These are phyloP conservation scores for Aphis gossypii DNA, from an alignment of 1,140 invertebrate genomes.

Conservation along the genomic window DNA sequence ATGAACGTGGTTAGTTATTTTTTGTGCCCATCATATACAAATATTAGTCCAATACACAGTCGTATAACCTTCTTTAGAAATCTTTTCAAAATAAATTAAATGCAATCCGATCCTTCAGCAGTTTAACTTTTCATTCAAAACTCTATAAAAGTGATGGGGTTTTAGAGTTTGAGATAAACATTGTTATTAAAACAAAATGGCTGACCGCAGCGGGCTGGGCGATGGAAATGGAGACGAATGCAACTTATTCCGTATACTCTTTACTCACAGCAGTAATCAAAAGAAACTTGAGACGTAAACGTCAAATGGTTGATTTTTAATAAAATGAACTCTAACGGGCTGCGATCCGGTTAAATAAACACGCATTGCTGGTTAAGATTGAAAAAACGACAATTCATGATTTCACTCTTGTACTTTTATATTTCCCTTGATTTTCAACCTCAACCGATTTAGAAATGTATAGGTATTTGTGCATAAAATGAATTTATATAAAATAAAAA, in stretches of 20 bases:
- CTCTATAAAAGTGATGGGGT: background rate
- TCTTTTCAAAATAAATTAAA: constrained; percentile 29
- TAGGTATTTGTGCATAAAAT: background rate
- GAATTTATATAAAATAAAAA: background rate
- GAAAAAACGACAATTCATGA: background rate
- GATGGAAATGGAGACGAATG: background rate
- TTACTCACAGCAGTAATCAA: background rate
- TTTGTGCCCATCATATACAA: background rate
- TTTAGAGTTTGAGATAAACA: constrained; percentile 1
- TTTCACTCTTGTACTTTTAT: background rate
- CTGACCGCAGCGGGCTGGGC: background rate
- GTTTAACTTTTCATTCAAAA: constrained; percentile 23
- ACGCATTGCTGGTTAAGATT: background rate
- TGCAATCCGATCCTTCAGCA: background rate
- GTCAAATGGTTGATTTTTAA: constrained; percentile 38
- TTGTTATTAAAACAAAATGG: constrained; percentile 51
- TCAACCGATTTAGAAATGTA: background rate
- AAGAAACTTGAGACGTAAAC: constrained; percentile 40
- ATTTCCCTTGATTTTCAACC: constrained; percentile 1
- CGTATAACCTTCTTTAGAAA: background rate
- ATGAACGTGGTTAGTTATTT: background rate
- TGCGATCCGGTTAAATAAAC: constrained; percentile 4
- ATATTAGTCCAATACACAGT: background rate
- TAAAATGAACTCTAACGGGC: constrained; percentile 25
- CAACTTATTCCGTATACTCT: constrained; percentile 14